Percentiles rank a stretch among this genome's conserved stretches.
These are phyloP conservation scores for Echinometra lucunter DNA, from an alignment of 53 echinoderm and acorn worm genomes.

Conservation along the genomic window DNA sequence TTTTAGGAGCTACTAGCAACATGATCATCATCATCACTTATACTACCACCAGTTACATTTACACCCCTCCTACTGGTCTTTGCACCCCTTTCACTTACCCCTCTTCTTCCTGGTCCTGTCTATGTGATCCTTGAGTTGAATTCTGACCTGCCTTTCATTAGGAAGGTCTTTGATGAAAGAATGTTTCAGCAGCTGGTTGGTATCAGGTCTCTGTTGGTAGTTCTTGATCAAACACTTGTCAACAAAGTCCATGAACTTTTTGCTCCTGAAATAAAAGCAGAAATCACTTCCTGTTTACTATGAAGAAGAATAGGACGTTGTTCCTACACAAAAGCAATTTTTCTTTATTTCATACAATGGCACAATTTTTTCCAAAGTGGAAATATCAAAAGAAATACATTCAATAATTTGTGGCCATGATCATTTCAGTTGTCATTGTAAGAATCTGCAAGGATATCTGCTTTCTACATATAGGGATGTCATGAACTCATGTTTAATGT, in stretches of 20 bases:
- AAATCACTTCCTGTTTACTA: too few species aligned
- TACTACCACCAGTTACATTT: not conserved
- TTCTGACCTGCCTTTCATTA: conserved; percentile 95
- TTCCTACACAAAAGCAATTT: not conserved
- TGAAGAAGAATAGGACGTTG: too few species aligned
- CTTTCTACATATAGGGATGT: too few species aligned
- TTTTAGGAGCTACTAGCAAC: conserved; percentile 76
- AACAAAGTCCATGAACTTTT: conserved; percentile 94
- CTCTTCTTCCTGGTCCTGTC: conserved; percentile 99
- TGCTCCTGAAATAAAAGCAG: too few species aligned
- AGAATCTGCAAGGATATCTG: too few species aligned
- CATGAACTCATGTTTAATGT: too few species aligned
- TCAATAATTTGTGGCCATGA: too few species aligned
- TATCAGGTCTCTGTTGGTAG: conserved; percentile 93
- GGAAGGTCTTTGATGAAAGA: conserved; percentile 97
- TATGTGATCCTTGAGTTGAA: conserved; percentile 99
- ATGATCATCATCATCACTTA: conserved; percentile 30
- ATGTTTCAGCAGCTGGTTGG: conserved; percentile 93
- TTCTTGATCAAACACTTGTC: conserved; percentile 98
- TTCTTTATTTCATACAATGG: too few species aligned
- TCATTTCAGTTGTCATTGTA: too few species aligned
- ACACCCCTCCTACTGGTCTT: not conserved
- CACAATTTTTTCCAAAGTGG: too few species aligned
- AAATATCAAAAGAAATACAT: too few species aligned
- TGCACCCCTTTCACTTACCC: conserved; percentile 74